Conservation (phyloP, 2,113 vertebrate genomes). For the Dendropsophus ebraccatus region DNA sequence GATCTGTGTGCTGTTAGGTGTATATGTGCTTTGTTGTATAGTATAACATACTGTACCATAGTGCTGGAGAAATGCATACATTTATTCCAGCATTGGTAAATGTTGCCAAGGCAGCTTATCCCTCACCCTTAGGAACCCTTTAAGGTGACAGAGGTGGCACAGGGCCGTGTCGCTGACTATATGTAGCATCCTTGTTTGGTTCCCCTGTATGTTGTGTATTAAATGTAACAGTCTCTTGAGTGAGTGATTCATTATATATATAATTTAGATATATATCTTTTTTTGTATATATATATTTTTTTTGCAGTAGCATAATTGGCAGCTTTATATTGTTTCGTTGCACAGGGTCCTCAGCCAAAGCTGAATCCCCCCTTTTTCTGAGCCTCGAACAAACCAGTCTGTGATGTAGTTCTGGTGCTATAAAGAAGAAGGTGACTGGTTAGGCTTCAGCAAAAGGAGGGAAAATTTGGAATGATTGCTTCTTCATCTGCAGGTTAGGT, state of each 20-base stretch:
- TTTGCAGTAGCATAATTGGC: slow-evolving; percentile 42
- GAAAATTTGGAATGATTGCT: slow-evolving; percentile 12
- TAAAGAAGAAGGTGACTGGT: slow-evolving; percentile 21
- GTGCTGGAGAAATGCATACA: slow-evolving; percentile 12
- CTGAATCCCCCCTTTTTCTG: slow-evolving; percentile 32
- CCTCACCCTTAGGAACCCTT: neutral
- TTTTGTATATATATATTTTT: neutral
- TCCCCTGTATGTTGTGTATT: neutral
- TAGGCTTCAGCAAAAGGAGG: slow-evolving; percentile 35
- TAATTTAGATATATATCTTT: neutral
- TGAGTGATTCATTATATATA: slow-evolving; percentile 20
- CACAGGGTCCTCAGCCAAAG: neutral
- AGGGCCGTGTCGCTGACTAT: neutral
- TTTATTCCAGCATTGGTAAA: slow-evolving; percentile 25
- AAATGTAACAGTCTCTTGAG: slow-evolving; percentile 51
- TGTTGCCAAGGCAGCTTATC: neutral
- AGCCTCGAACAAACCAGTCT: slow-evolving; percentile 29
- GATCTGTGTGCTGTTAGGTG: slow-evolving; percentile 29
- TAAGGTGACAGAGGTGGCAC: neutral
- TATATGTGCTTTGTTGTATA: slow-evolving; percentile 28
- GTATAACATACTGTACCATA: neutral
- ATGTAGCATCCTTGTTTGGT: slow-evolving; percentile 19
- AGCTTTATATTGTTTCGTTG: slow-evolving; percentile 1
- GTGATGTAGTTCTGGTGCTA: slow-evolving; percentile 22
- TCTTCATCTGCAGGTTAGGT: slow-evolving; percentile 71